Percentiles rank a stretch among this genome's conserved stretches.
Conservation (phyloP, 2,797 vertebrate species). For the Falco rusticolus region DNA sequence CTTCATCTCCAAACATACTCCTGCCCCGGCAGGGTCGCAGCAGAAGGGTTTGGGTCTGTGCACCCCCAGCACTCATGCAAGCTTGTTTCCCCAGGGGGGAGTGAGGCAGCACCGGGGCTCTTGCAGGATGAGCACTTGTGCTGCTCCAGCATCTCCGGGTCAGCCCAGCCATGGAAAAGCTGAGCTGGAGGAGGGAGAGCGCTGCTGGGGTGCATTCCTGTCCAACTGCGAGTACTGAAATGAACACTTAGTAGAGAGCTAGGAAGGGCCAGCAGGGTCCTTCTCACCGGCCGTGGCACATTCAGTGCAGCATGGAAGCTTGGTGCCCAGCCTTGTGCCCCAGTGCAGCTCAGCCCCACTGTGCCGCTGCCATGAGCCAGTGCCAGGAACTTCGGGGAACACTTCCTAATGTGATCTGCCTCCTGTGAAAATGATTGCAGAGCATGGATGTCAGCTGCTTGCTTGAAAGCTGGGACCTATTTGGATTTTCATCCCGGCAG, state of each 20-base stretch:
- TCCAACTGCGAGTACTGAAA: neutral
- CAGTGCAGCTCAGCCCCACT: too few species aligned
- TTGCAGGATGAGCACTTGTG: neutral
- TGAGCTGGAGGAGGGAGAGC: too few species aligned
- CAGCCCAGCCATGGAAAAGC: neutral
- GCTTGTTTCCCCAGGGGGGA: neutral
- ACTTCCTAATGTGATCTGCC: neutral
- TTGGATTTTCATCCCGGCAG: neutral
- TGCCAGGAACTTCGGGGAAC: accelerated
- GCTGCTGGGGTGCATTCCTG: neutral
- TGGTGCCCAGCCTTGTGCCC: neutral
- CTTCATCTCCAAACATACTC: accelerated
- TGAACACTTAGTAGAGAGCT: neutral
- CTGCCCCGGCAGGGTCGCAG: neutral
- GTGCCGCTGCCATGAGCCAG: neutral
- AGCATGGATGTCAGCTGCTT: neutral
- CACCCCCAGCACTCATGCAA: neutral
- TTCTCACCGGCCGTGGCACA: too few species aligned
- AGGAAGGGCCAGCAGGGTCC: neutral
- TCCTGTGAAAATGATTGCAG: neutral
- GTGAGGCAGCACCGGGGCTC: neutral
- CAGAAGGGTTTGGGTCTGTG: accelerated
- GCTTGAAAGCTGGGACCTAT: neutral
- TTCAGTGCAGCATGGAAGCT: too few species aligned
- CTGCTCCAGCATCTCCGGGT: neutral